Evolutionary conservation across 2,888 invertebrate species (phyloP), one percentile per base, ranked within the genome.

Genomic region (Eupithecia vulgata): DNA sequence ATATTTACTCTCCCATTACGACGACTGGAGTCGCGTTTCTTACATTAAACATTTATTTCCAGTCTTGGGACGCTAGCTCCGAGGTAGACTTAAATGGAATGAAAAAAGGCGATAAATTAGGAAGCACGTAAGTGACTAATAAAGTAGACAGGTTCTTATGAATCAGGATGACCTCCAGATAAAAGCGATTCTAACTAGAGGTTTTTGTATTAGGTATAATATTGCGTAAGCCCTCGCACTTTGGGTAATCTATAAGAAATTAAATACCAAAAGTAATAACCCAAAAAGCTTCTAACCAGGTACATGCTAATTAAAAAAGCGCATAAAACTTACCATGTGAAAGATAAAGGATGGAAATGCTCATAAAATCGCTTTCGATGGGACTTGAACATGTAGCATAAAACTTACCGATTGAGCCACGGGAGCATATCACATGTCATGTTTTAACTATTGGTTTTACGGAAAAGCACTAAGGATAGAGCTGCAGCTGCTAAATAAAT

Each of bases 1-100:
- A 91, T 92, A 90, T 92, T 92, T 92, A 92, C 90, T 88, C 86
- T 86, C 85, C 90, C 89, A 91, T 92, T 91, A 91, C 88, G 83
- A 87, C 81, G 87, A 85, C 85, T 85, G 79, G 84, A 87, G 89
- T 90, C 90, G 88, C 88, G 85, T 88, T 88, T 85, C 88, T 88
- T 84, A 84, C 87, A 89, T 91, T 91, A 90, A 90, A 90, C 88
- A 91, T 91, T 88, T 87, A 91, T 69, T 45, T 73, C 66, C 25
- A 66, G 65, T 68, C 72, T 71, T 42, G 69, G 45, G 68, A 71
- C 71, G 37, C 52, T 61, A 67, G 70, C 65, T 70, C 57, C 30
- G 64, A 35, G 59, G 62, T 61, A 48, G 42, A 52, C 68, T 73
- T 70, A 72, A 75, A 74, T 61, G 66, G 66, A 74, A 74, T 71